These are phyloP conservation scores for Urophycis tenuis DNA, from an alignment of 2,797 vertebrate species.

Conservation along the genomic window DNA sequence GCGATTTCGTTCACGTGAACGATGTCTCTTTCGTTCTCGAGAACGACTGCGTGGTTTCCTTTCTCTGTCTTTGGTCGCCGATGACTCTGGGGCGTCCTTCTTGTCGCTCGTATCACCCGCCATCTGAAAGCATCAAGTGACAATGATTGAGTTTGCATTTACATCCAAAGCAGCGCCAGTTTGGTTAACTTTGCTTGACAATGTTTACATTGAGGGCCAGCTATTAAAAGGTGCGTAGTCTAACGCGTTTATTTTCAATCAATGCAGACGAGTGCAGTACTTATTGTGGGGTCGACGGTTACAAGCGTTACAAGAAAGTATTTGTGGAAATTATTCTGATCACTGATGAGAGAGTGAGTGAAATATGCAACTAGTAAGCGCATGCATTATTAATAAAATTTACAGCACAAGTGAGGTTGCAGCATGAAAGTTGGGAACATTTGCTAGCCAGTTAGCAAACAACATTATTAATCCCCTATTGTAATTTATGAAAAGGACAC, in stretches of 20 bases:
- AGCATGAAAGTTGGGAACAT: neutral
- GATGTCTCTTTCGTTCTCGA: conserved; percentile 82
- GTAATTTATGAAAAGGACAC: neutral
- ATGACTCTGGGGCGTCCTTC: conserved; percentile 80
- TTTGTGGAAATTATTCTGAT: neutral
- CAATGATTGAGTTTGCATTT: neutral
- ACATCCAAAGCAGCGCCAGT: neutral
- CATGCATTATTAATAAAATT: neutral
- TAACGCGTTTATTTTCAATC: neutral
- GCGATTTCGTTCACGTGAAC: conserved; percentile 83
- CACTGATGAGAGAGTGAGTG: neutral
- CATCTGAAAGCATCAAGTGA: conserved; percentile 70
- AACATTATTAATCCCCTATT: neutral
- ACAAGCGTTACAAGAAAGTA: too few relatives aligned
- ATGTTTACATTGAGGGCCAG: neutral
- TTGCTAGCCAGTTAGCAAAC: neutral
- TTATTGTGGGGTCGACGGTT: too few relatives aligned
- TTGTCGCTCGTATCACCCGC: conserved; percentile 84
- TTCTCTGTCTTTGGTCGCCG: conserved; percentile 71
- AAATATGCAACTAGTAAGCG: neutral
- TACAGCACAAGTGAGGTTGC: neutral
- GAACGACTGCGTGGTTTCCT: conserved; percentile 71
- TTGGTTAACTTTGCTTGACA: neutral
- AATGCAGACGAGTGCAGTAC: neutral
- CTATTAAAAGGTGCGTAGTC: neutral